Conservation (phyloP, 2,797 vertebrate species). For the Hozukius guyotensis region DNA sequence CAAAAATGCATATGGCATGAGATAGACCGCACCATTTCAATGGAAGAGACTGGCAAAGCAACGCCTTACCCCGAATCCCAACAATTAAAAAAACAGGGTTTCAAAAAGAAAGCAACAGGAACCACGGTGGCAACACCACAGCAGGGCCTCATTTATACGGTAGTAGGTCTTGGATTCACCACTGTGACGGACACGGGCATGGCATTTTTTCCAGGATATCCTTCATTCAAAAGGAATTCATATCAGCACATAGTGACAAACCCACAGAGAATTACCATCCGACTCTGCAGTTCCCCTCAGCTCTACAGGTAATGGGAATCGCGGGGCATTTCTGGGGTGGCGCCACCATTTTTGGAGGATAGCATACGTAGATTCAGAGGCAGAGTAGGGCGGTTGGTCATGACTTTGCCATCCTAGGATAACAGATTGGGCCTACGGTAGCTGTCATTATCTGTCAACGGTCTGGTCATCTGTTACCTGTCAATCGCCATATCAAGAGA, state of each 20-base stretch:
- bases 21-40: background rate
- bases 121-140: background rate
- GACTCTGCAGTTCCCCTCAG: too few relatives aligned
- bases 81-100: slow-evolving; percentile 19
- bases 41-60: background rate
- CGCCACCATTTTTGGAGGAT: background rate
- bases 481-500: too few relatives aligned
- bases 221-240: background rate
- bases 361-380: background rate
- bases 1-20: background rate
- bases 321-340: background rate
- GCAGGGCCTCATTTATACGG: background rate
- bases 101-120: background rate
- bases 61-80: slow-evolving; percentile 9
- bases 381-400: background rate
- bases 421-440: background rate
- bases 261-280: background rate
- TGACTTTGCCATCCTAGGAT: too few relatives aligned
- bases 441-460: background rate
- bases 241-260: background rate
- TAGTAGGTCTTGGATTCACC: background rate
- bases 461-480: background rate
- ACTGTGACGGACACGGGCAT: background rate
- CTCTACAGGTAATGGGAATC: background rate
- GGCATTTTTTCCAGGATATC: background rate